Evolutionary conservation across 2,888 invertebrate species (phyloP).

Genomic region (Saturnia japonica): DNA sequence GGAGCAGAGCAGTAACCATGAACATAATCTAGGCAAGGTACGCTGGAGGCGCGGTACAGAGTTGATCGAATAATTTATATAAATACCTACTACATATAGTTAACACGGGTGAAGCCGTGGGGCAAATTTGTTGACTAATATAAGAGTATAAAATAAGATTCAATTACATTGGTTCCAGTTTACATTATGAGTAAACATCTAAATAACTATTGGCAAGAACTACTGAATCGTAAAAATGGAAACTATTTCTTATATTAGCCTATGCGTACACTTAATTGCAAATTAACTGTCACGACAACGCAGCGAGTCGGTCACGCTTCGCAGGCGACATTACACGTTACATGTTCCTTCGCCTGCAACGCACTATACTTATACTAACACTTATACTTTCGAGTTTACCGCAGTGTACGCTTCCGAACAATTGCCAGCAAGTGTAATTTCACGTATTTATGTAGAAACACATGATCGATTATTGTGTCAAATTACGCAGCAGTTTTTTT

Average conservation of each 20-base stretch:
- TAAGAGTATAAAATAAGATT: not conserved
- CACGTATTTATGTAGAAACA: slow-evolving; percentile 19
- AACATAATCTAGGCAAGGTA: no score
- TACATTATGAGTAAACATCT: not conserved
- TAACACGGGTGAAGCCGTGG: no score
- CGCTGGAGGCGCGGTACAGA: no score
- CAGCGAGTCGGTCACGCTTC: slow-evolving; percentile 37
- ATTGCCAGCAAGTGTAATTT: slow-evolving; percentile 13
- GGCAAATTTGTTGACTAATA: no score
- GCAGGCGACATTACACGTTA: slow-evolving; percentile 32
- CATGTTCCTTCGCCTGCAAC: slow-evolving; percentile 22
- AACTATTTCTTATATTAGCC: not conserved
- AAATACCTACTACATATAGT: no score
- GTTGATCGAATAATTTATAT: no score
- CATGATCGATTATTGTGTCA: slow-evolving; percentile 7
- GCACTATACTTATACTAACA: slow-evolving; percentile 27
- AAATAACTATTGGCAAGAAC: slow-evolving; percentile 6
- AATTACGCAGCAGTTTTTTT: not conserved
- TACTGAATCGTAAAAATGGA: slow-evolving; percentile 14
- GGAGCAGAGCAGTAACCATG: no score
- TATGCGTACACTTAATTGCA: slow-evolving; percentile 10
- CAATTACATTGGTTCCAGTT: not conserved
- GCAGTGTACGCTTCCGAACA: slow-evolving; percentile 28
- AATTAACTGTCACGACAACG: slow-evolving; percentile 16
- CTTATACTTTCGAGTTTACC: slow-evolving; percentile 52